These are phyloP conservation scores for Actenoides hombroni DNA, from an alignment of 2,113 vertebrate genomes.

Conservation along the genomic window DNA sequence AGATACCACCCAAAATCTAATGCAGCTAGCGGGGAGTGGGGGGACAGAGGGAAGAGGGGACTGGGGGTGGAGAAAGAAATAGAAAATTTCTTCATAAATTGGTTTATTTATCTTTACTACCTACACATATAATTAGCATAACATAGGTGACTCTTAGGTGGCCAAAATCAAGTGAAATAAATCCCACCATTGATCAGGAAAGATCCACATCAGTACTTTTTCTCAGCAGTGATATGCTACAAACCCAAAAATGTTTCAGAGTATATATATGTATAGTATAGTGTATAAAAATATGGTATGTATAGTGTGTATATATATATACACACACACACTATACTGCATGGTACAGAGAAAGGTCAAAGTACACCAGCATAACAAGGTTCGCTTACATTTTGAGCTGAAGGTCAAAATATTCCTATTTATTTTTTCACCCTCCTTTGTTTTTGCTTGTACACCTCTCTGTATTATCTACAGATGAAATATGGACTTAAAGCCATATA, in stretches of 20 bases:
- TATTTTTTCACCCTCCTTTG: neutral
- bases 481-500: neutral
- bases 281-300: neutral
- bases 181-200: neutral
- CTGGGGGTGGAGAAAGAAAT: neutral
- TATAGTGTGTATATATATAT: neutral
- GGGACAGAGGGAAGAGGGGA: no score
- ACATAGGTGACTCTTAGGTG: neutral
- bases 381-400: neutral
- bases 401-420: neutral
- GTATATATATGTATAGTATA: neutral
- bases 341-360: neutral
- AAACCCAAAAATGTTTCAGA: neutral
- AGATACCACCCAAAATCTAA: neutral
- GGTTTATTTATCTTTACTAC: neutral
- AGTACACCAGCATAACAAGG: neutral
- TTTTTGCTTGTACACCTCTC: neutral
- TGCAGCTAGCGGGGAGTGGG: neutral
- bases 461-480: neutral
- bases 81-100: neutral
- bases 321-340: neutral
- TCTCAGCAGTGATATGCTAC: neutral
- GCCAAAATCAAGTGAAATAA: neutral
- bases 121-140: neutral
- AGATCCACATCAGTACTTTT: neutral